phyloP scores from a whole-genome alignment of 2,113 vertebrate species.

The Nicator chloris region DNA sequence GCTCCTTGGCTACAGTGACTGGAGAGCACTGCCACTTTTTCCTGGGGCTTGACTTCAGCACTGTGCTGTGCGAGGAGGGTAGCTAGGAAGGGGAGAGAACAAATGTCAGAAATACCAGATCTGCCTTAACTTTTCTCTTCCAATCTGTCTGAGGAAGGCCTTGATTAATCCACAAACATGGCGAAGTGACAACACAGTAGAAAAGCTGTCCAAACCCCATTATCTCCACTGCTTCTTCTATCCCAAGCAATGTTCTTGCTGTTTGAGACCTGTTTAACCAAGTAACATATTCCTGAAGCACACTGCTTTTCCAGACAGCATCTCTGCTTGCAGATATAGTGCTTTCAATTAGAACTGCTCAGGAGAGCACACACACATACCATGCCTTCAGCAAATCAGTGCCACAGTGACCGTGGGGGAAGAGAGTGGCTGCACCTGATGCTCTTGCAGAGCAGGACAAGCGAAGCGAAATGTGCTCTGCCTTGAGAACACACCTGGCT shows the following conservation, averaged over 20 bases:
- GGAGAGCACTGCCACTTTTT: not conserved
- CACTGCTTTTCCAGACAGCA: not conserved
- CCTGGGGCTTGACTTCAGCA: not conserved
- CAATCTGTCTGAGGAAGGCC: not conserved
- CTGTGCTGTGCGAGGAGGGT: rapidly evolving
- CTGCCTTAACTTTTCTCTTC: not conserved
- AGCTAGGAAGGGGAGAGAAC: not conserved
- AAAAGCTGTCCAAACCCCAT: not conserved
- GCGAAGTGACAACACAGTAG: rapidly evolving
- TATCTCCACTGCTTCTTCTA: not conserved
- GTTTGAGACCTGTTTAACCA: not conserved
- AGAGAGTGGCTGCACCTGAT: not conserved
- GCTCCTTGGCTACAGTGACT: not conserved
- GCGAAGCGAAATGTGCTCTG: not conserved
- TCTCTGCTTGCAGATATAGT: not conserved
- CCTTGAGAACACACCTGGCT: not conserved
- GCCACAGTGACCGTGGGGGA: not conserved
- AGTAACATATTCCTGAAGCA: not conserved
- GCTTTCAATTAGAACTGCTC: not conserved
- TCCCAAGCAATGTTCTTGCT: not conserved
- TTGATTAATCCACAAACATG: not conserved
- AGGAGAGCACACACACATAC: not conserved
- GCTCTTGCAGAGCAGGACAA: not conserved
- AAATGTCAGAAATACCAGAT: not conserved
- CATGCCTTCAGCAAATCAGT: not conserved